Conservation (phyloP, 2,797 vertebrate genomes). For the Anas bahamensis region DNA sequence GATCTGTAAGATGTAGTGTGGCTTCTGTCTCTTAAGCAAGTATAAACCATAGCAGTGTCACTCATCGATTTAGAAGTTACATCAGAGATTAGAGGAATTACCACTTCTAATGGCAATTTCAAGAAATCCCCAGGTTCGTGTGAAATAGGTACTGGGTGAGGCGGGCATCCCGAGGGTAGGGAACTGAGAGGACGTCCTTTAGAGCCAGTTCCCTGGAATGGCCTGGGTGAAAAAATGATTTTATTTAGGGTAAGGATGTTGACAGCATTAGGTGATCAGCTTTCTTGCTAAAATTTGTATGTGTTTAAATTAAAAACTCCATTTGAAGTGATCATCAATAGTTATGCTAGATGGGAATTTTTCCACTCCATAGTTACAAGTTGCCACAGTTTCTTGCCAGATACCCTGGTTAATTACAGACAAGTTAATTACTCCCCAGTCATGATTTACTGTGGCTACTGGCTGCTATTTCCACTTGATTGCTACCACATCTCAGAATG, state of each 20-base stretch:
- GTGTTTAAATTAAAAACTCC: neutral
- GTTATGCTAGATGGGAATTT: neutral
- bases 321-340: neutral
- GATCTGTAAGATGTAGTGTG: neutral
- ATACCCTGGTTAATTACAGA: constrained; percentile 27
- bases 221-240: neutral
- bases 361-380: neutral
- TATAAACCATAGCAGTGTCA: accelerated
- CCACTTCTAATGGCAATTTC: neutral
- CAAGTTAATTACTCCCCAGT: constrained; percentile 31
- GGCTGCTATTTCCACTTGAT: neutral
- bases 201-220: neutral
- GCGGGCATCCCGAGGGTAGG: accelerated
- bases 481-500: constrained; percentile 6
- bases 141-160: neutral
- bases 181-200: neutral
- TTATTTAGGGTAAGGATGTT: neutral
- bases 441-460: constrained; percentile 44
- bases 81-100: neutral
- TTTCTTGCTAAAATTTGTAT: neutral
- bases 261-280: neutral
- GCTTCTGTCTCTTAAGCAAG: neutral
- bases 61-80: neutral
- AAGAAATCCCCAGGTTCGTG: neutral
- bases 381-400: neutral